Conservation (phyloP, 1,140 invertebrate species). For the Holcopasites calliopsidis region DNA sequence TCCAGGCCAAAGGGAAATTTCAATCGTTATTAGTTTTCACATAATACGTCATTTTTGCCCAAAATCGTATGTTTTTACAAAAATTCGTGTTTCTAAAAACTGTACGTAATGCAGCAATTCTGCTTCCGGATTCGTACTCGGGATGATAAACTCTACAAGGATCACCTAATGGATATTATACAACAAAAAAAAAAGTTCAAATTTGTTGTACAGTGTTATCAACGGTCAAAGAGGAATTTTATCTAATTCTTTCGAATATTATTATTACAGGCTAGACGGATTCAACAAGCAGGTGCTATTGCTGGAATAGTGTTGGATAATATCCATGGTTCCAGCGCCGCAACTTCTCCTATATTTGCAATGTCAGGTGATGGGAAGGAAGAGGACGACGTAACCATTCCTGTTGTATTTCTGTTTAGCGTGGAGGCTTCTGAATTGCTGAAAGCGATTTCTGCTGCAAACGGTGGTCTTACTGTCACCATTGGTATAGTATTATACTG, state of each 20-base stretch:
- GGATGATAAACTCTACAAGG: too few species aligned
- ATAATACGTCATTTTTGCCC: too few species aligned
- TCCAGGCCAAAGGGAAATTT: too few species aligned
- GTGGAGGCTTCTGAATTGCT: constrained; percentile 86
- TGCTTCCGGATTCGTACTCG: too few species aligned
- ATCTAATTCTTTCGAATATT: constrained; percentile 13
- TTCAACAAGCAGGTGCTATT: constrained; percentile 91
- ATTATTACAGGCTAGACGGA: constrained; percentile 83
- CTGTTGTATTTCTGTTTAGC: constrained; percentile 94
- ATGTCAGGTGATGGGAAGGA: constrained; percentile 95
- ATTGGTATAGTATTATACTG: constrained; percentile 54
- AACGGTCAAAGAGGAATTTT: not conserved
- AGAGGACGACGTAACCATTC: constrained; percentile 92
- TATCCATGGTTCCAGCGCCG: constrained; percentile 85
- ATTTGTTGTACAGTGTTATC: not conserved
- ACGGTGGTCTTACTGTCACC: constrained; percentile 68
- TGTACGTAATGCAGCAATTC: too few species aligned
- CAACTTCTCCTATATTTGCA: constrained; percentile 91
- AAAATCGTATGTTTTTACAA: too few species aligned
- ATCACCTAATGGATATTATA: too few species aligned
- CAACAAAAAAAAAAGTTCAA: too few species aligned
- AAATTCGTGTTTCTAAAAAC: too few species aligned
- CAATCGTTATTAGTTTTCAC: too few species aligned
- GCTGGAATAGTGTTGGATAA: constrained; percentile 96
- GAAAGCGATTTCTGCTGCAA: constrained; percentile 76